These are phyloP conservation scores for Campoplex nolae DNA, from an alignment of 2,888 invertebrate genomes.

Conservation along the genomic window DNA sequence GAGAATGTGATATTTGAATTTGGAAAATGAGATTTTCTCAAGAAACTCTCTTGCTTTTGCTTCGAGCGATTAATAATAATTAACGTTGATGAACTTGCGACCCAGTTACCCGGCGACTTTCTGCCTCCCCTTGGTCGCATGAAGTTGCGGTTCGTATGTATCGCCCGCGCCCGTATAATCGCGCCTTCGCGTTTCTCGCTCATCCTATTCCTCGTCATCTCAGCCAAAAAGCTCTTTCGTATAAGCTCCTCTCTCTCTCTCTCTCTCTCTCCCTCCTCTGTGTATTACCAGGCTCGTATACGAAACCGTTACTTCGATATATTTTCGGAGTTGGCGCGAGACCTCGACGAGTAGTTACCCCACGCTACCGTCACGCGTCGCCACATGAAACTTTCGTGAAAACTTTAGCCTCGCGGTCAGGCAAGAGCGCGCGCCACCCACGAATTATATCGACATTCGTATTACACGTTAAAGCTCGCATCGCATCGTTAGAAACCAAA, in stretches of 20 bases:
- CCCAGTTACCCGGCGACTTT: constrained; percentile 77
- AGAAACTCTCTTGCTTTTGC: constrained; percentile 9
- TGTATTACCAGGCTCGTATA: constrained; percentile 25
- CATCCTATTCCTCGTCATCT: constrained; percentile 60
- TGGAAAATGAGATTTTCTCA: constrained; percentile 44
- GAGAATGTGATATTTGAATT: constrained; percentile 42
- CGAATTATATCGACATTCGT: constrained; percentile 57
- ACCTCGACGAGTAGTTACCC: constrained; percentile 47
- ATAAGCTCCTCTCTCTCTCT: constrained; percentile 15
- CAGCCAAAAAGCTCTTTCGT: constrained; percentile 37
- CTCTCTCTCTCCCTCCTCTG: constrained; percentile 16
- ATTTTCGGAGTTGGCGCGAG: constrained; percentile 67
- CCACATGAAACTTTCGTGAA: constrained; percentile 29
- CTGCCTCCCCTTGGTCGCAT: constrained; percentile 66
- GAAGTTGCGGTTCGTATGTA: constrained; percentile 62
- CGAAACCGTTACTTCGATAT: constrained; percentile 55
- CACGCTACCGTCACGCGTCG: constrained; percentile 33
- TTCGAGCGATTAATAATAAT: constrained; percentile 75
- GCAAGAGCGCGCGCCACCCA: constrained; percentile 19
- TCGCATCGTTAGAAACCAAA: neutral
- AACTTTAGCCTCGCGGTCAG: constrained; percentile 21
- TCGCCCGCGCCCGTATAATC: constrained; percentile 51
- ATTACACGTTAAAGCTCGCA: neutral
- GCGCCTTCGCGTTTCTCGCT: constrained; percentile 46
- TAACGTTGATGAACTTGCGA: constrained; percentile 81